Conservation (phyloP, 2,797 vertebrate genomes). For the Enteromius thamalakanensis region DNA sequence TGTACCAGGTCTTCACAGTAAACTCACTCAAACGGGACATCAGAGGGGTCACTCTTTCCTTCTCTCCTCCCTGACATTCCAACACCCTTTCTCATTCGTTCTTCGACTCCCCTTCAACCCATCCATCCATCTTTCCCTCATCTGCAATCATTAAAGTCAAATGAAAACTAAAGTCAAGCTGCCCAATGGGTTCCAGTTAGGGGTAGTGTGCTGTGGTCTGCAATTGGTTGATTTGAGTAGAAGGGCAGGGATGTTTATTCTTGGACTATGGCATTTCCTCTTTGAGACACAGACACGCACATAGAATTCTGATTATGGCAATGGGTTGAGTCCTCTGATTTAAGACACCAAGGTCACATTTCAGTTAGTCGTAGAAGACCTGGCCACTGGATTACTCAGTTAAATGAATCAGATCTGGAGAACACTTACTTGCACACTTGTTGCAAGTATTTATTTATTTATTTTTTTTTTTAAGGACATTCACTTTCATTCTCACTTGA, state of each 20-base stretch:
- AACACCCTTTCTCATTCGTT: slow-evolving; percentile 2
- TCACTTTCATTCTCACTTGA: slow-evolving; percentile 5
- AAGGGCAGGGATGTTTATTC: slow-evolving; percentile 53
- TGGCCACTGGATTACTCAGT: neutral
- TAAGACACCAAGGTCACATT: slow-evolving; percentile 20
- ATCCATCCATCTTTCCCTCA: neutral
- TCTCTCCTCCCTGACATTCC: slow-evolving; percentile 16
- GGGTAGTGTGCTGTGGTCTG: neutral
- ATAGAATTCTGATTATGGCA: slow-evolving; percentile 36
- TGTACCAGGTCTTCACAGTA: neutral
- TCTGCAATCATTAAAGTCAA: neutral
- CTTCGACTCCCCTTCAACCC: neutral
- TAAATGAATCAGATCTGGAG: neutral
- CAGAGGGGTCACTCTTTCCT: slow-evolving; percentile 6
- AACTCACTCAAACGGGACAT: slow-evolving; percentile 8
- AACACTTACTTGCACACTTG: neutral
- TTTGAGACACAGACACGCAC: slow-evolving; percentile 18
- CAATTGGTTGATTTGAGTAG: slow-evolving; percentile 42
- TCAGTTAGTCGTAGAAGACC: slow-evolving; percentile 13
- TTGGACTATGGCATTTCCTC: slow-evolving; percentile 58
- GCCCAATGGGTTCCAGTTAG: slow-evolving; percentile 30
- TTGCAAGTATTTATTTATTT: no score
- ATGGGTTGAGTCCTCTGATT: slow-evolving; percentile 16
- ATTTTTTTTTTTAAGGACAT: neutral
- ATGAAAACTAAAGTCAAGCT: slow-evolving; percentile 39